These are phyloP conservation scores for Ophion ellenae DNA, from an alignment of 2,888 invertebrate genomes.

Conservation along the genomic window DNA sequence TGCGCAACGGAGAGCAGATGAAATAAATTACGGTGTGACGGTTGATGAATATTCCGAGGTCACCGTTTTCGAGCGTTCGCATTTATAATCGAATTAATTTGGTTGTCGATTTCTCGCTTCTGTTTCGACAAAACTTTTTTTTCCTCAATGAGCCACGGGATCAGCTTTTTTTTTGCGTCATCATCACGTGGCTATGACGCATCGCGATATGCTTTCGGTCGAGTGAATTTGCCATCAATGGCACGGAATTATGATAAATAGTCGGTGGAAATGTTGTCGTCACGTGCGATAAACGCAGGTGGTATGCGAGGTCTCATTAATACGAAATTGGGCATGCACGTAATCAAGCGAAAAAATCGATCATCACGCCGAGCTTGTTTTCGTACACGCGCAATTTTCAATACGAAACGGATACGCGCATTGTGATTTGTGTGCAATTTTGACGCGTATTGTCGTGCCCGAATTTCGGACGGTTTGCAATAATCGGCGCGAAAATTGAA, in stretches of 20 bases:
- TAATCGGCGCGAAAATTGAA: no score
- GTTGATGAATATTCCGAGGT: constrained; percentile 2
- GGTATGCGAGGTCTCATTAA: constrained; percentile 3
- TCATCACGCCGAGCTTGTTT: constrained; percentile 17
- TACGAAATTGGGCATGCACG: constrained; percentile 20
- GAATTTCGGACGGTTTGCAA: no score
- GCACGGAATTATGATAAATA: constrained; percentile 22
- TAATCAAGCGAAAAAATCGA: constrained; percentile 25
- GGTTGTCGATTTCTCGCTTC: no score
- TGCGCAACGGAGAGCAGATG: no score
- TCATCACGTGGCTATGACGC: neutral
- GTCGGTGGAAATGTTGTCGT: neutral
- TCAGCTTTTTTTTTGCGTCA: neutral
- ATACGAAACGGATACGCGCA: neutral
- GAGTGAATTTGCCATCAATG: constrained; percentile 19
- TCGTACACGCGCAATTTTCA: constrained; percentile 1
- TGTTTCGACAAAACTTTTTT: neutral
- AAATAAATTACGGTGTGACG: neutral
- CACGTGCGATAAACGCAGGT: constrained; percentile 3
- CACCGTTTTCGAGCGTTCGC: neutral
- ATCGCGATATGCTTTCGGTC: constrained; percentile 6
- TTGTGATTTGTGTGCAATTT: neutral
- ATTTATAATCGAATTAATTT: no score
- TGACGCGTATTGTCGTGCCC: no score
- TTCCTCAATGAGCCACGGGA: neutral